Percentiles rank a stretch among this genome's conserved stretches.
phyloP scores from a whole-genome alignment of 2,113 vertebrate species.

The Chloropsis hardwickii region DNA sequence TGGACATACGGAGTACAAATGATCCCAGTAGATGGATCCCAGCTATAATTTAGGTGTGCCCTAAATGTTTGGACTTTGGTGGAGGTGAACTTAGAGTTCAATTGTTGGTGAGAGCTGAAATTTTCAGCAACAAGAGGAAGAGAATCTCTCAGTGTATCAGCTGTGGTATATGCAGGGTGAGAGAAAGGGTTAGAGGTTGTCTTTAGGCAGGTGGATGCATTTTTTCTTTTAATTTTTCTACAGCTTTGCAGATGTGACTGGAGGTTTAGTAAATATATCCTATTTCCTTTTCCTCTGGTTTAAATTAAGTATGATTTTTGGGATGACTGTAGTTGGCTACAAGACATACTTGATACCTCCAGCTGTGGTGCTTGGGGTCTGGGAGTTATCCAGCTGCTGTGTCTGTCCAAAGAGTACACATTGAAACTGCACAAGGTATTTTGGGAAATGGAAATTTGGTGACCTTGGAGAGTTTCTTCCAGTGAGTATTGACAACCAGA shows the following conservation, averaged over 20 bases:
- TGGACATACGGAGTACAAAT: accelerated
- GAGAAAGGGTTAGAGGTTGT: neutral
- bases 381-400: neutral
- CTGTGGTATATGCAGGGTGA: neutral
- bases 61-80: neutral
- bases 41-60: neutral
- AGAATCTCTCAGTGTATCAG: neutral
- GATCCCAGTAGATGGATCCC: neutral
- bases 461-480: neutral
- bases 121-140: neutral
- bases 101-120: neutral
- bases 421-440: neutral
- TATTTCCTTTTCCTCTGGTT: neutral
- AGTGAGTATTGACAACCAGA: neutral
- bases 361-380: neutral
- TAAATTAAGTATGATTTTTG: neutral
- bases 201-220: neutral
- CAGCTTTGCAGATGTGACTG: neutral
- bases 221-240: neutral
- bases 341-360: neutral
- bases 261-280: neutral
- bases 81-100: neutral
- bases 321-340: neutral
- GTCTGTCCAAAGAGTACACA: neutral
- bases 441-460: neutral